Conservation (phyloP, 2,888 invertebrate species). For the Adineta ricciae region DNA sequence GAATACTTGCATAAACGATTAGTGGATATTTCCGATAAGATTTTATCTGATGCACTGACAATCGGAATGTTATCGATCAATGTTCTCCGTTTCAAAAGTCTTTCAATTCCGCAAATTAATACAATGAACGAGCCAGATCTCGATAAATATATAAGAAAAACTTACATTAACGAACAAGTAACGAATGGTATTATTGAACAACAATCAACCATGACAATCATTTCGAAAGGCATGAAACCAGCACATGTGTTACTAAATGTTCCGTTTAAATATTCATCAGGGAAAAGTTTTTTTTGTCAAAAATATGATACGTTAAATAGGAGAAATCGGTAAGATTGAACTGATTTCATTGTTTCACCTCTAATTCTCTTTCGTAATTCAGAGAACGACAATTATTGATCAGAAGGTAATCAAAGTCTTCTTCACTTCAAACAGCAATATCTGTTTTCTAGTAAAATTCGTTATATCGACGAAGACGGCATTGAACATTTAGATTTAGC, state of each 20-base stretch:
- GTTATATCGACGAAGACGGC: neutral
- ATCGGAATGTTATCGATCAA: neutral
- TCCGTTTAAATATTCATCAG: neutral
- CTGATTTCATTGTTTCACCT: neutral
- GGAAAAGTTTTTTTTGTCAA: neutral
- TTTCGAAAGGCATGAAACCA: neutral
- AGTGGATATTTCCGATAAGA: constrained; percentile 23
- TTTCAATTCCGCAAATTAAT: constrained; percentile 24
- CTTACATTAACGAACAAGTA: neutral
- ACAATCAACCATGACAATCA: neutral
- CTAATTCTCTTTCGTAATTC: neutral
- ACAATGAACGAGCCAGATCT: neutral
- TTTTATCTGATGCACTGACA: constrained; percentile 16
- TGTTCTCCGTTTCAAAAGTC: constrained; percentile 24
- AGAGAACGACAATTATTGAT: neutral
- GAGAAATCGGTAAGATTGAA: neutral
- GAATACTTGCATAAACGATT: constrained; percentile 31
- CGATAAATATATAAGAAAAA: neutral
- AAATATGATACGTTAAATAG: neutral
- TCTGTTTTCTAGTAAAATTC: neutral
- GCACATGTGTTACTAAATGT: neutral
- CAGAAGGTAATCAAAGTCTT: neutral
- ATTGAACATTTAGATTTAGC: constrained; percentile 4
- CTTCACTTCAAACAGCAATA: neutral
- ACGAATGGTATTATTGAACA: constrained; percentile 17